Evolutionary conservation across 2,113 vertebrate species (phyloP), one percentile per base, ranked within the genome.

Genomic region (Azemiops feae): DNA sequence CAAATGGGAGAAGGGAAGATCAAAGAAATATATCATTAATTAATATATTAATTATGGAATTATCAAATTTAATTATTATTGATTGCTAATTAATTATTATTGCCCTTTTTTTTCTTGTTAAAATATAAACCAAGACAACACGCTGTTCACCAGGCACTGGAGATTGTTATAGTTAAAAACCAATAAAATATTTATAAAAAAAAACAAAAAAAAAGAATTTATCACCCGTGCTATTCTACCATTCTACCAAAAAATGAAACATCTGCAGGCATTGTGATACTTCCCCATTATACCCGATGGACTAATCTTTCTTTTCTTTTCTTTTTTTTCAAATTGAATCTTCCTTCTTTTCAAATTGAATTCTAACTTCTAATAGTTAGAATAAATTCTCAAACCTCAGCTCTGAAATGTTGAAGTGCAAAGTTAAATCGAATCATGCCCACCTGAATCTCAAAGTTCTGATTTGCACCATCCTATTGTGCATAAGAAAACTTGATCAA

Each of bases 361-460:
- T 81, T 69, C 64, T 69, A 16, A 69, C 74, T 81, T 39, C 18
- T 39, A 39, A 81, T 39, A 81, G 74, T 43, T 81, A 39, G 69
- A 74, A 74, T 74, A 81, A 39, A 43, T 39, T 81, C 16, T 81
- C 30, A 69, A 16, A 69, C 64, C 34, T 81, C 18, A 43, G 34
- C 34, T 81, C n/a, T 81, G 34, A 81, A 81, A 81, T 81, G 34
- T 81, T 81, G 74, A 43, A 81, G 94, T 95, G 95, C 95, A 96
- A 93, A 95, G 39, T 53, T 94, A 96, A 96, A 90, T 94, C 92
- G 95, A 95, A 96, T 92, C 47, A 91, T 94, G 95, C 93, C 60
- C 94, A 96, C 89, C 88, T 94, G 95, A 89, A 87, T 94, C 94
- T 95, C 91, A 86, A 85, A 90, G 94, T 45, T 81, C n/a, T 20